These are phyloP conservation scores for Fabriciana adippe DNA, from an alignment of 2,888 invertebrate genomes.

Conservation along the genomic window DNA sequence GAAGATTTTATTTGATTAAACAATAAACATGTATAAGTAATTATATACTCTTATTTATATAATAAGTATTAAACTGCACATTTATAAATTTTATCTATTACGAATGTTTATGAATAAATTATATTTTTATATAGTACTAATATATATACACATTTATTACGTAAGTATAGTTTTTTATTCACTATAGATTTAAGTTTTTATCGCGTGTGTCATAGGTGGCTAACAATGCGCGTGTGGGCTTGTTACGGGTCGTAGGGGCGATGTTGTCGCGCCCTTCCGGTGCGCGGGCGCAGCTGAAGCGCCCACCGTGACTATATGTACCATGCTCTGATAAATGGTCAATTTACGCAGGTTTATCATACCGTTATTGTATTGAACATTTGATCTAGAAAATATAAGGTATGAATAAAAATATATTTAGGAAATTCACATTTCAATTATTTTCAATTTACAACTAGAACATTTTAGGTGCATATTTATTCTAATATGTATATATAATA, in stretches of 20 bases:
- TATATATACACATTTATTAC: too few species aligned
- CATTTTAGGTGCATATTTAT: too few species aligned
- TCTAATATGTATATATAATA: too few species aligned
- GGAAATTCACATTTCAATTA: too few species aligned
- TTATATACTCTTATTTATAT: too few species aligned
- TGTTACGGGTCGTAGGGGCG: constrained; percentile 72
- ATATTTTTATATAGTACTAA: neutral
- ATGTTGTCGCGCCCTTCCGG: constrained; percentile 80
- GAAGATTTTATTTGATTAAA: neutral
- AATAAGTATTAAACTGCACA: too few species aligned
- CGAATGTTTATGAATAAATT: too few species aligned
- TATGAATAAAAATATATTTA: too few species aligned
- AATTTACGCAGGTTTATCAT: constrained; percentile 54
- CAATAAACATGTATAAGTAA: too few species aligned
- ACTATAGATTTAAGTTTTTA: constrained; percentile 15
- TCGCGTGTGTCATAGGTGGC: constrained; percentile 64
- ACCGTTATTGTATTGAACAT: constrained; percentile 42
- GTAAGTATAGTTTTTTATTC: neutral
- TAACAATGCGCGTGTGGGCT: constrained; percentile 66
- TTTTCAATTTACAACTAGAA: too few species aligned
- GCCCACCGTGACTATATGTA: constrained; percentile 65
- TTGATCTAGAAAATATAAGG: neutral
- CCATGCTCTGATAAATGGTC: constrained; percentile 69
- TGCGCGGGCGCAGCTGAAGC: constrained; percentile 62
- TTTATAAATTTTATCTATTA: too few species aligned